Percentiles rank a stretch among this genome's conserved stretches.
These are phyloP conservation scores for Baronia brevicornis DNA, from an alignment of 2,888 invertebrate species.

Conservation along the genomic window DNA sequence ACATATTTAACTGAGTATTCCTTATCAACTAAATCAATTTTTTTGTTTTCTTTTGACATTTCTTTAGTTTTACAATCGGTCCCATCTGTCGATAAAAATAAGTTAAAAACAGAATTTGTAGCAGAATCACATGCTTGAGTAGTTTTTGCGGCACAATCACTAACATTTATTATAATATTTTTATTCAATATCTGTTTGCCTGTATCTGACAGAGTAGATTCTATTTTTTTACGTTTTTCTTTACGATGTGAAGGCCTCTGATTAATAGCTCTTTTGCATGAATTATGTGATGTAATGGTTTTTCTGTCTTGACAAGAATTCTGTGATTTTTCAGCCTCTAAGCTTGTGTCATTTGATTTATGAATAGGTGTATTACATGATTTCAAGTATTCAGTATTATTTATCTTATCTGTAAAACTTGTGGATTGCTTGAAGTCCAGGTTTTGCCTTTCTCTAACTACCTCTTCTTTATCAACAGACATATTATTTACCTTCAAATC, in stretches of 20 bases:
- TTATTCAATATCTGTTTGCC: conserved; percentile 33
- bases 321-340: conserved; percentile 29
- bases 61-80: conserved; percentile 26
- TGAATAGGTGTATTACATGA: conserved; percentile 22
- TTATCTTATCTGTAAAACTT: conserved; percentile 16
- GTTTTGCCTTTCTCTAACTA: conserved; percentile 9
- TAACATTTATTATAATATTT: conserved; percentile 31
- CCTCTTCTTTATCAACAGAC: too few relatives aligned
- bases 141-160: conserved; percentile 32
- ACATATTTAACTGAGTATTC: conserved; percentile 56
- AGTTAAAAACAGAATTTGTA: conserved; percentile 37
- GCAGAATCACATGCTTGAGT: conserved; percentile 34
- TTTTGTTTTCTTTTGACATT: conserved; percentile 32
- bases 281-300: conserved; percentile 30
- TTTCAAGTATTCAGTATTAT: conserved; percentile 20
- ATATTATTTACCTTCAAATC: conserved; percentile 19
- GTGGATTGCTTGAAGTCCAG: conserved; percentile 12
- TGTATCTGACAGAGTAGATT: conserved; percentile 27
- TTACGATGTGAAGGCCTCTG: conserved; percentile 63
- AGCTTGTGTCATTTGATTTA: conserved; percentile 23
- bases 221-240: conserved; percentile 66
- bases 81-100: conserved; percentile 34
- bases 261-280: conserved; percentile 56
- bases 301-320: conserved; percentile 24
- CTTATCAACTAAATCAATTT: conserved; percentile 34